Evolutionary conservation across 2,888 invertebrate species (phyloP).

Genomic region (Trypoxylon attenuatum): DNA sequence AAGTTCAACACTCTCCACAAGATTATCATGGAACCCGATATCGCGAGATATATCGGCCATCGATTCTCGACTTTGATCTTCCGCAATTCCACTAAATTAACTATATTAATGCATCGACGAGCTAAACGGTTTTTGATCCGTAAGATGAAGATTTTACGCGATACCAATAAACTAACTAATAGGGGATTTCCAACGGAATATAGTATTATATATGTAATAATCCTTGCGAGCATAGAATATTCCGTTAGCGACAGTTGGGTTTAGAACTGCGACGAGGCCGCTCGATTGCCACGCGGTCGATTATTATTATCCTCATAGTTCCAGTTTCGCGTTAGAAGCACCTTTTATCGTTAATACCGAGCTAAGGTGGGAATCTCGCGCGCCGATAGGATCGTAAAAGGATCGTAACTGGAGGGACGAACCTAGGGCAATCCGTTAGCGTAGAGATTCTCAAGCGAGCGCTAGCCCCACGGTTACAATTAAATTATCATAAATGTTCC

Average conservation of each 20-base stretch:
- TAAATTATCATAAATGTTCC: not conserved
- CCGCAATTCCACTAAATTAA: no score
- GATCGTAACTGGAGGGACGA: not conserved
- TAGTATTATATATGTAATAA: no score
- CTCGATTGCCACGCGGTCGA: not conserved
- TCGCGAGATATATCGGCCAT: no score
- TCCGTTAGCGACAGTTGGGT: not conserved
- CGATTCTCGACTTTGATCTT: no score
- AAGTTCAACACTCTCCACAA: no score
- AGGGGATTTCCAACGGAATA: no score
- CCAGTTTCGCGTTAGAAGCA: conserved; percentile 9
- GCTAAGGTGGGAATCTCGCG: not conserved
- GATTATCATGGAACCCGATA: no score
- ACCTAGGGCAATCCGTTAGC: not conserved
- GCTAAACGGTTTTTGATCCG: no score
- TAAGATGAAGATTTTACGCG: no score
- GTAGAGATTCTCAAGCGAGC: not conserved
- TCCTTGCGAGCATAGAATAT: not conserved
- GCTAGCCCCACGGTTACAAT: not conserved
- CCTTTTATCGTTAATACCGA: not conserved
- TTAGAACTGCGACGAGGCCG: not conserved
- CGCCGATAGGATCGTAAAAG: not conserved
- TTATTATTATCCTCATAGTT: not conserved
- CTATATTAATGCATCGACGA: no score
- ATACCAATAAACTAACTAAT: no score